A percentile compares a stretch with the other conserved stretches of the same genome.
Conservation (phyloP, 1,140 invertebrate species). For the Philotrypesis tridentata region DNA sequence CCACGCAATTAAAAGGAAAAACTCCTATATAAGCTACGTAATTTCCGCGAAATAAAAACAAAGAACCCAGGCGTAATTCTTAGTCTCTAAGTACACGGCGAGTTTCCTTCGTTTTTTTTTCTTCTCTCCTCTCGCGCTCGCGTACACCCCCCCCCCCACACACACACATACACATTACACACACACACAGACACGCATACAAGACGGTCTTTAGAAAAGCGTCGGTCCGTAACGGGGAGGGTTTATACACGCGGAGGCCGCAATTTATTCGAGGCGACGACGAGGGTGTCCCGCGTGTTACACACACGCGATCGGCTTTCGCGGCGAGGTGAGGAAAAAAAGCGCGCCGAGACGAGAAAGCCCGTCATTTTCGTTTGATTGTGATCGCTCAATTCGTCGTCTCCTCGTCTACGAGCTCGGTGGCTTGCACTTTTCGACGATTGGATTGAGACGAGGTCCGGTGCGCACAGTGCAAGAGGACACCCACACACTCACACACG, state of each 20-base stretch:
- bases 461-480: no score
- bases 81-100: not conserved
- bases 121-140: not conserved
- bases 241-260: not conserved
- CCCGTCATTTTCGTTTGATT: conserved; percentile 20
- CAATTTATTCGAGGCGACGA: conserved; percentile 36
- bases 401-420: no score
- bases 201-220: not conserved
- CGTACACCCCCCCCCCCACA: no score
- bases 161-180: no score
- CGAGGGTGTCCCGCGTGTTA: not conserved
- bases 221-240: not conserved
- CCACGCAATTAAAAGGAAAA: not conserved
- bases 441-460: no score
- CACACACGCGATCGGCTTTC: conserved; percentile 1
- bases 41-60: not conserved
- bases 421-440: not conserved
- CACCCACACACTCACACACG: no score
- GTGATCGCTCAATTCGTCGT: not conserved
- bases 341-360: not conserved
- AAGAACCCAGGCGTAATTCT: conserved; percentile 6
- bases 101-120: not conserved
- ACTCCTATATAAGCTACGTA: not conserved
- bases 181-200: no score
- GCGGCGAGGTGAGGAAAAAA: conserved; percentile 33